Conservation (phyloP, 2,888 invertebrate species). For the Margaritifera margaritifera region DNA sequence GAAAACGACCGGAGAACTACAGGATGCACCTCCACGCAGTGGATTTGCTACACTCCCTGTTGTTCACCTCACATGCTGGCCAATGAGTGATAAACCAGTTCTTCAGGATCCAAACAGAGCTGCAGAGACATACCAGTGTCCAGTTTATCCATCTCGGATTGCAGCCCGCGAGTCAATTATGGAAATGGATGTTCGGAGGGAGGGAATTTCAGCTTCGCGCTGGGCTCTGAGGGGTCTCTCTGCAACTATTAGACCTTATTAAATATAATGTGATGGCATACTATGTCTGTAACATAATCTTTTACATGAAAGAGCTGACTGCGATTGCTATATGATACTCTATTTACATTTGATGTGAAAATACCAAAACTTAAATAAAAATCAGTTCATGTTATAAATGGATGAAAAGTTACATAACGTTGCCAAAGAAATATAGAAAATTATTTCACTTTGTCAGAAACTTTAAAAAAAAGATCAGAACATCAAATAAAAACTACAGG, state of each 20-base stretch:
- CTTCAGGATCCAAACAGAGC: constrained; percentile 62
- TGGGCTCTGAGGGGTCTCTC: constrained; percentile 71
- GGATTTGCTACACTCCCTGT: constrained; percentile 68
- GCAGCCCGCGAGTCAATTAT: constrained; percentile 62
- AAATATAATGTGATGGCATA: constrained; percentile 4
- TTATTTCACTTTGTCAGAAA: no score
- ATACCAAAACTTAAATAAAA: no score
- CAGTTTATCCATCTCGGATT: constrained; percentile 68
- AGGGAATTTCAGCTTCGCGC: constrained; percentile 64
- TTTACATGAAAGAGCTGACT: no score
- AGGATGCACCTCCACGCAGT: constrained; percentile 66
- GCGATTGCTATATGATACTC: no score
- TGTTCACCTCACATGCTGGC: constrained; percentile 70
- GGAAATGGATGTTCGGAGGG: constrained; percentile 68
- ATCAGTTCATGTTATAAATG: no score
- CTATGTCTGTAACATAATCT: no score
- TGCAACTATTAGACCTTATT: constrained; percentile 71
- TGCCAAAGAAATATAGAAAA: no score
- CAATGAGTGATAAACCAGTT: constrained; percentile 62
- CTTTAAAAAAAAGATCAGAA: no score
- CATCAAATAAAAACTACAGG: no score
- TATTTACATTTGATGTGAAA: no score
- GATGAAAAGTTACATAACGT: no score
- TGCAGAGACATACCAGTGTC: constrained; percentile 68
- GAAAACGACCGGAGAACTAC: constrained; percentile 70